Evolutionary conservation across 2,888 invertebrate species (phyloP).

Genomic region (Morpho achilles): DNA sequence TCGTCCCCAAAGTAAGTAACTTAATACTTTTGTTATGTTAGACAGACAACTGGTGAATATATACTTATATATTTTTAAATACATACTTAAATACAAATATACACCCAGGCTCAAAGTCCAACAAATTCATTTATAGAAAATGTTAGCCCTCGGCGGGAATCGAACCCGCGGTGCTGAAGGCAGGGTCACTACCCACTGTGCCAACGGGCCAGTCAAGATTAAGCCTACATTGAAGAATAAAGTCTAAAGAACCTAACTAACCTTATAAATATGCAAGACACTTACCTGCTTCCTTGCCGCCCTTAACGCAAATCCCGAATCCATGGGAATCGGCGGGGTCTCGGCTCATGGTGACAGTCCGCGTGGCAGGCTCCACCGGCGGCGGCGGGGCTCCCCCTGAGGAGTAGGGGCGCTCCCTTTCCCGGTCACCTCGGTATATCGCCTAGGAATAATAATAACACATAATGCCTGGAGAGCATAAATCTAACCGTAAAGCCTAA

Average conservation of each 20-base stretch:
- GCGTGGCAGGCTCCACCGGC: constrained; percentile 87
- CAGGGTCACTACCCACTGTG: too few species aligned
- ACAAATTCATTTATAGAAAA: too few species aligned
- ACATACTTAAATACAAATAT: too few species aligned
- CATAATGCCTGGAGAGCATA: background rate
- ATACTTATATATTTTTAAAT: too few species aligned
- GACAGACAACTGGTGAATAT: too few species aligned
- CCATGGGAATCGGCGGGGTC: constrained; percentile 91
- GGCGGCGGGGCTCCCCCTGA: constrained; percentile 80
- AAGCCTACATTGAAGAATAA: too few species aligned
- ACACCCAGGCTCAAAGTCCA: too few species aligned
- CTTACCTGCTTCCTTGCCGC: constrained; percentile 92
- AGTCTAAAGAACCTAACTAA: background rate
- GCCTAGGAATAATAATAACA: constrained; percentile 40
- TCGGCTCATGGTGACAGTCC: constrained; percentile 91
- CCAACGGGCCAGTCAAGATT: too few species aligned
- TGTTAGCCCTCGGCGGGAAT: too few species aligned
- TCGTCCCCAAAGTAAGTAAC: too few species aligned
- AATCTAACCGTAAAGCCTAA: background rate
- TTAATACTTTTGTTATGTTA: too few species aligned
- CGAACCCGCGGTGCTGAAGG: too few species aligned
- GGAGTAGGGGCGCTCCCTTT: constrained; percentile 77
- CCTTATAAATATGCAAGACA: background rate
- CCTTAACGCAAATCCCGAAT: constrained; percentile 94
- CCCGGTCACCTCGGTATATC: constrained; percentile 75